phyloP scores from a whole-genome alignment of 1,140 invertebrate genomes.

The Drosophila serrata region DNA sequence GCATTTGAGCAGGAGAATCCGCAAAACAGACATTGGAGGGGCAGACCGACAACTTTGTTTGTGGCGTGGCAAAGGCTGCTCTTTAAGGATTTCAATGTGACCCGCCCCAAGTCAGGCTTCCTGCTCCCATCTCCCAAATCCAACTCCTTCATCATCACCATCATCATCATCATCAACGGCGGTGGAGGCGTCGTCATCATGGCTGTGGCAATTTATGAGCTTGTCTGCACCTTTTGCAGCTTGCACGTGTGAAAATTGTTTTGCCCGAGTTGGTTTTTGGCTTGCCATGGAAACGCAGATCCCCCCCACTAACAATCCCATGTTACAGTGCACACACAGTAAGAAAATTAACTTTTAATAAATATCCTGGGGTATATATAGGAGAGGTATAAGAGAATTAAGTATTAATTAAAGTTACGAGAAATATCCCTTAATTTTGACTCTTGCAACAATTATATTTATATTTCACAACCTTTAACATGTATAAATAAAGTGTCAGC shows the following conservation, averaged over 20 bases:
- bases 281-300: conserved; percentile 33
- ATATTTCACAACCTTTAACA: too few species aligned
- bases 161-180: conserved; percentile 7
- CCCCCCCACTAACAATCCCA: neutral
- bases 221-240: conserved; percentile 54
- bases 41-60: conserved; percentile 51
- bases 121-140: neutral
- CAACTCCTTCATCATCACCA: neutral
- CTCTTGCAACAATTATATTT: too few species aligned
- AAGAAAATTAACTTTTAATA: neutral
- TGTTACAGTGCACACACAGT: neutral
- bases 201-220: conserved; percentile 60
- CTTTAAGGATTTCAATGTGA: conserved; percentile 48
- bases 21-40: conserved; percentile 36
- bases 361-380: too few species aligned
- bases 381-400: too few species aligned
- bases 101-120: neutral
- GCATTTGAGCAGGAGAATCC: conserved; percentile 61
- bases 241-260: conserved; percentile 67
- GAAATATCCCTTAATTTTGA: too few species aligned
- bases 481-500: too few species aligned
- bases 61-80: conserved; percentile 8
- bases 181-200: conserved; percentile 11
- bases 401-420: too few species aligned
- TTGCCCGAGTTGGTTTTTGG: conserved; percentile 53